Evolutionary conservation across 2,888 invertebrate species (phyloP), one percentile per base, ranked within the genome.

Genomic region (Drosophila austrosaltans): DNA sequence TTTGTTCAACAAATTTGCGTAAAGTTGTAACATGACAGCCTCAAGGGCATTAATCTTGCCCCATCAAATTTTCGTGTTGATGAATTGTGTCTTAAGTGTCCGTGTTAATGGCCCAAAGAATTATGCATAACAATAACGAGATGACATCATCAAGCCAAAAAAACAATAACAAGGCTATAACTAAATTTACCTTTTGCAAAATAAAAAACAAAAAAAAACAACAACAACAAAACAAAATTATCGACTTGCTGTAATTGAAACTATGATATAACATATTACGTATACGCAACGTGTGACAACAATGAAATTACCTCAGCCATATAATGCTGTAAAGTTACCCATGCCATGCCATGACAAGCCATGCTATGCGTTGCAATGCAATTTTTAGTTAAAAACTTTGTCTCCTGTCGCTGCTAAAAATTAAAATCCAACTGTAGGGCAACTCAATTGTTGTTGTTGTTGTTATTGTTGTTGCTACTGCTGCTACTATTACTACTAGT

Each of bases 331-430:
- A 61, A 79, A 83, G 68, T 81, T 78, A 67, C 58, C 63, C 48
- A 48, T 48, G 48, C 36, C 36, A 36, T 1, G 36, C 7, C 36
- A 36, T 36, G 36, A 32, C 32, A 22, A 22, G 48, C 22, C 48
- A 48, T 22, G 48, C 22, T 7, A 22, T 48, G 48, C 48, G 48
- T 16, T 66, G 68, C 57, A 22, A 53, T 57, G 72, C 86, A 88
- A 75, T 80, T 82, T 88, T 87, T 83, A 88, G 86, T 83, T 78
- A 81, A 88, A 48, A 83, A 83, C 83, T 86, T 83, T 88, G 87
- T 78, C 88, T 70, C 88, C 66, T 78, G 76, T 85, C 73, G 53
- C 71, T 75, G 66, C 78, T 68, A 75, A 85, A 80, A 87, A 87
- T 86, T 80, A 82, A 87, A 83, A 73, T 85, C 78, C 86, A 82